phyloP scores from a whole-genome alignment of 2,113 vertebrate genomes.

The Salvelinus alpinus region DNA sequence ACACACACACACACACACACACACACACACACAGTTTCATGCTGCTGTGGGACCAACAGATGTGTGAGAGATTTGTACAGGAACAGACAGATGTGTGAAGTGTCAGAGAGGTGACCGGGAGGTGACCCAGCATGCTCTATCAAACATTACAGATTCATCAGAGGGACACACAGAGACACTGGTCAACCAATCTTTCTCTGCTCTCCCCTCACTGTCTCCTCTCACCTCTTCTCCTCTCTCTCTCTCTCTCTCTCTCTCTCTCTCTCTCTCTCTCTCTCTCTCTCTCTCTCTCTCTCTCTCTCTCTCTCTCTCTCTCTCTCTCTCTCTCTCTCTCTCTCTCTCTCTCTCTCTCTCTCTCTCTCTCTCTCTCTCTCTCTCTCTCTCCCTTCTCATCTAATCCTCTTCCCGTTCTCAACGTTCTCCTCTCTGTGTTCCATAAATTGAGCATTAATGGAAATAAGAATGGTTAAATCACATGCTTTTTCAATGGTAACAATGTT shows the following conservation, averaged over 20 bases:
- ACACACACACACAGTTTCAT: background rate
- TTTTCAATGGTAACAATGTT: no score
- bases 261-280: no score
- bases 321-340: no score
- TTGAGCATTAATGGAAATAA: background rate
- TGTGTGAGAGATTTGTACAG: background rate
- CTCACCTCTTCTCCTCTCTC: background rate
- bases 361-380: no score
- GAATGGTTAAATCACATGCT: background rate
- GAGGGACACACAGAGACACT: background rate
- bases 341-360: no score
- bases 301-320: no score
- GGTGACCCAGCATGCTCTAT: background rate
- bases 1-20: background rate
- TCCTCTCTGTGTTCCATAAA: no score
- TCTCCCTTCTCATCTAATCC: background rate
- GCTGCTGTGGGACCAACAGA: background rate
- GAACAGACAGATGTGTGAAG: background rate
- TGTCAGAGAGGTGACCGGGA: background rate
- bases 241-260: no score
- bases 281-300: no score
- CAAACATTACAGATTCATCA: background rate
- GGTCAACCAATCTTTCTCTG: background rate
- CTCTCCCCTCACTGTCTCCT: background rate
- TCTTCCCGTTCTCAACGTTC: background rate